Percentiles rank a stretch among this genome's conserved stretches.
Evolutionary conservation across 1,140 invertebrate genomes (phyloP).

Genomic region (Scaptodrosophila lebanonensis): DNA sequence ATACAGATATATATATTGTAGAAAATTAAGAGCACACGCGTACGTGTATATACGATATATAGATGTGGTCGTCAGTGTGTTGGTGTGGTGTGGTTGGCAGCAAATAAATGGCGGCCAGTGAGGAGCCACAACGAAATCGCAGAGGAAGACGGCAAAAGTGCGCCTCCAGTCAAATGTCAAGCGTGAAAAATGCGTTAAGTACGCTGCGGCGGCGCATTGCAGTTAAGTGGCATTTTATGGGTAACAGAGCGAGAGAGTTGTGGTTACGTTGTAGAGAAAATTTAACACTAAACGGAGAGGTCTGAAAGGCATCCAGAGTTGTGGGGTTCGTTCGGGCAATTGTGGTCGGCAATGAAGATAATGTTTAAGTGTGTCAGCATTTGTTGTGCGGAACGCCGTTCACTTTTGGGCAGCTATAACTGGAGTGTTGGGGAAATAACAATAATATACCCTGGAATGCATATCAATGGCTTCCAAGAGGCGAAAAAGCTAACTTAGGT

Average conservation of each 20-base stretch:
- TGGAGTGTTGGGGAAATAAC: too few species aligned
- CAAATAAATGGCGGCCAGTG: conserved; percentile 18
- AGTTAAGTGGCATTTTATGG: conserved; percentile 66
- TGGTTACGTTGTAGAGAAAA: background rate
- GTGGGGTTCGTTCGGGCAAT: too few species aligned
- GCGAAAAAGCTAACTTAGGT: too few species aligned
- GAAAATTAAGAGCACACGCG: conserved; percentile 56
- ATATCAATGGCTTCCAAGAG: too few species aligned
- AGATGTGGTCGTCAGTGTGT: conserved; percentile 11
- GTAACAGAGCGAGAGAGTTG: conserved; percentile 39
- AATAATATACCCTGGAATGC: too few species aligned
- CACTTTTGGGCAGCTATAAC: too few species aligned
- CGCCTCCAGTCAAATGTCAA: conserved; percentile 75
- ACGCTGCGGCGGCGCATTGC: conserved; percentile 64
- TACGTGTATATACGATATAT: background rate
- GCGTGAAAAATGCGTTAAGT: conserved; percentile 76
- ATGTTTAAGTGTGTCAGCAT: too few species aligned
- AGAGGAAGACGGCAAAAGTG: conserved; percentile 56
- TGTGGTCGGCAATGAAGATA: too few species aligned
- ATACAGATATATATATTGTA: conserved; percentile 9
- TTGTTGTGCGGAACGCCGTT: too few species aligned
- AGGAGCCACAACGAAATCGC: conserved; percentile 16
- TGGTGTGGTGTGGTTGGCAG: conserved; percentile 16
- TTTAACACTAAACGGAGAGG: conserved; percentile 23
- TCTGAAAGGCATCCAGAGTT: too few species aligned